Base-by-base conservation (phyloP, 2,888 invertebrate species). In the Chaetogeoica ovagalla region DNA sequence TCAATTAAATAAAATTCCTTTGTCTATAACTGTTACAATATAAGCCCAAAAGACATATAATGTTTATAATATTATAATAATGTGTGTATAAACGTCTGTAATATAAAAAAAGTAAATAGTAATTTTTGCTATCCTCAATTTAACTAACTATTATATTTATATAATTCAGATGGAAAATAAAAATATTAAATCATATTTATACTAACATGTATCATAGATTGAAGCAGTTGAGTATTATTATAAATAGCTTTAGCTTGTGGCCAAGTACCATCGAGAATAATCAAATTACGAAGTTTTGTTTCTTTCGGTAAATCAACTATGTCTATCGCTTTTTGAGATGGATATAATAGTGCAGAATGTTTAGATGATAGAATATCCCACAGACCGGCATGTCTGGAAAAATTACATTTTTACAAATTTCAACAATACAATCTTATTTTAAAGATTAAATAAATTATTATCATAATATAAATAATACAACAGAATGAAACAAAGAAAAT, bases 191-290 rank as follows among this genome's bases (percentile, higher is more conserved):
- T 19, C 65, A 7, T 39, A 55, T 52, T 6, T n/a, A n/a, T 37
- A 82, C 82, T 75, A 81, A 89, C 89, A 88, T 96, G 94, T 84
- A 89, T 91, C 82, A 96, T 87, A 76, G 88, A 87, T 84, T 93
- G 93, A 72, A 97, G 88, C 82, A 91, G 88, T 19, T 92, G 90
- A 86, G 94, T 96, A 82, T 93, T 92, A 71, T 93, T 90, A 87
- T 93, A 97, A 82, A 97, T 95, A 17, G 95, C 93, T 86, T 95
- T 95, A 4, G 97, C 96, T 87, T 97, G 97, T 0, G 95, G 93
- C 97, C 97, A 97, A 15, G 97, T 97, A 7, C 97, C 97, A 88
- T 97, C 97, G 83, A 97, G 90, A 63, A 97, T 87, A 66, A 97
- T 88, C 75, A 97, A 88, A 81, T 86, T 85, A 82, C 85, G 84